phyloP scores from a whole-genome alignment of 2,797 vertebrate genomes.

The Enteromius radiatus region DNA sequence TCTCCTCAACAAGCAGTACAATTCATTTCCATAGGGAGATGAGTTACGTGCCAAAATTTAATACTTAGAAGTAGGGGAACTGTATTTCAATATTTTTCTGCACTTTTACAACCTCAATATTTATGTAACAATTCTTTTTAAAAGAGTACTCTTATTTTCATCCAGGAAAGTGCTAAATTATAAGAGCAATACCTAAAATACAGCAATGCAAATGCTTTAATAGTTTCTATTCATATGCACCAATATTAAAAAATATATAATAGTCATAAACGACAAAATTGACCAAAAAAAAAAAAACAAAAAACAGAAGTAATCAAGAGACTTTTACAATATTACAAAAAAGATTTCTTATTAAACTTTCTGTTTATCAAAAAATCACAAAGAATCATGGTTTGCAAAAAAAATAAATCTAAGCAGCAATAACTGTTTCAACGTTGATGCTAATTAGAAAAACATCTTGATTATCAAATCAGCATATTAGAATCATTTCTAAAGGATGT shows the following conservation, averaged over 20 bases:
- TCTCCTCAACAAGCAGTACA: not conserved
- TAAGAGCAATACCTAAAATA: not conserved
- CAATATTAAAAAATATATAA: not conserved
- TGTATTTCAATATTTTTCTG: not conserved
- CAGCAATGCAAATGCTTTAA: not conserved
- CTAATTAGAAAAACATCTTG: not conserved
- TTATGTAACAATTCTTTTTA: not conserved
- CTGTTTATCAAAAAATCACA: not conserved
- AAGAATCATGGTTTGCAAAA: not conserved
- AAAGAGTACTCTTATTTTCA: not conserved
- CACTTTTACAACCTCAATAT: not conserved
- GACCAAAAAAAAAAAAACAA: not conserved
- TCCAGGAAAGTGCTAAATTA: not conserved
- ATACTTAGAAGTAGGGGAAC: not conserved
- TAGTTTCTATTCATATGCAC: not conserved
- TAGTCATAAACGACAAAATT: not conserved
- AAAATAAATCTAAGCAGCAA: not conserved
- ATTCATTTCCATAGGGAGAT: constrained; percentile 2
- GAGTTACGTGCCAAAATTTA: not conserved
- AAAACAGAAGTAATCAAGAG: not conserved
- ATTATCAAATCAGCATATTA: not conserved
- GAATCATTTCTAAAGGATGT: not conserved
- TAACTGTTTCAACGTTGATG: not conserved
- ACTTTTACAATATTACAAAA: not conserved
- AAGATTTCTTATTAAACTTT: not conserved